These are phyloP conservation scores for Eulithis testata DNA, from an alignment of 2,888 invertebrate species.

Conservation along the genomic window DNA sequence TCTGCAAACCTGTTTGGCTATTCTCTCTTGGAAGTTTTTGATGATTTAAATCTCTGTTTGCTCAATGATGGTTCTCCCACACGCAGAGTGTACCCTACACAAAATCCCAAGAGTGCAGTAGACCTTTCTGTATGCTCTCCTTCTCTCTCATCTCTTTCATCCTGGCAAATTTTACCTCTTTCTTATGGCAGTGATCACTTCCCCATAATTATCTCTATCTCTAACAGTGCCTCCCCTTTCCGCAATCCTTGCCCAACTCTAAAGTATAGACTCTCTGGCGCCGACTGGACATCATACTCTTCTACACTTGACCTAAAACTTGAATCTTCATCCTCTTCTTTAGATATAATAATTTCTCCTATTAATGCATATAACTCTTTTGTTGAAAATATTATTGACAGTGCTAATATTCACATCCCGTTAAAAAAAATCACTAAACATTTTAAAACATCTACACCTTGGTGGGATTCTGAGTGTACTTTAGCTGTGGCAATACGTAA, in stretches of 20 bases:
- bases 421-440: conserved; percentile 14
- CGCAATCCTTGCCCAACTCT: conserved; percentile 13
- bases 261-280: conserved; percentile 28
- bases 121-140: conserved; percentile 40
- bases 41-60: conserved; percentile 35
- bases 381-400: not conserved
- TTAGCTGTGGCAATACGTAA: not conserved
- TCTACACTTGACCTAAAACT: conserved; percentile 8
- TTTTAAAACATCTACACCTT: conserved; percentile 15
- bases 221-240: conserved; percentile 4
- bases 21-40: conserved; percentile 12
- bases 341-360: not conserved
- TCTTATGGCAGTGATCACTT: conserved; percentile 40
- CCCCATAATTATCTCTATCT: conserved; percentile 24
- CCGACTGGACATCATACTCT: conserved; percentile 22
- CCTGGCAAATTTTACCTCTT: conserved; percentile 24
- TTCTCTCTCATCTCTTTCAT: not conserved
- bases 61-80: conserved; percentile 42
- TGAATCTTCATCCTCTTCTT: not conserved
- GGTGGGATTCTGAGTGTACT: conserved; percentile 30
- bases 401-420: conserved; percentile 14
- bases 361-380: not conserved
- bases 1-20: not conserved
- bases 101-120: conserved; percentile 38
- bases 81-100: conserved; percentile 24